Base-by-base conservation (phyloP, 2,888 invertebrate species). In the Syrista parreyssii region DNA sequence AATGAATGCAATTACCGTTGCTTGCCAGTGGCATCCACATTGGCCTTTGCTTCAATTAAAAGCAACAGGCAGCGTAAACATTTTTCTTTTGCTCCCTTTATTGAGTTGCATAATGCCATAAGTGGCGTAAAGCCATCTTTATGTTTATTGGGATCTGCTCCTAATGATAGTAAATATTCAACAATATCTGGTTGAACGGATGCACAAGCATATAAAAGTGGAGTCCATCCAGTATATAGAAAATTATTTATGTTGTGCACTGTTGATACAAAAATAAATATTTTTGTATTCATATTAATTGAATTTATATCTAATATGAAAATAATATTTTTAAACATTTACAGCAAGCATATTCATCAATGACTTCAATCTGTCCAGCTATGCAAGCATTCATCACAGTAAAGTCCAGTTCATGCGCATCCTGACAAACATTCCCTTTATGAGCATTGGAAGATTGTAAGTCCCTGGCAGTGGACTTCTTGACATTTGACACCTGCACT, bases 41-140 rank as follows among this genome's bases (percentile, higher is more conserved):
- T 89, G 69, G 93, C 93, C 4, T 92, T 92, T 73, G 92, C 92
- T 72, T 93, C 89, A 73, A 95, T 88, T 33, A 95, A 92, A 76
- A 91, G 86, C 71, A 90, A 87, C 33, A 94, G 92, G 79, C 94
- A 93, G 80, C 91, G 90, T 75, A 92, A 90, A 75, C 93, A 90
- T 4, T 89, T 85, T 55, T 90, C 90, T 68, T 91, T 87, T n/a
- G 92, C 91, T 75, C 90, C 89, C 80, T 89, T 91, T n/a, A 91
- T 91, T 80, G 93, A 93, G 83, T 91, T 92, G 84, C 94, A 94
- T n/a, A 93, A 92, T 80, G 93, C 93, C 94, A 95, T 95, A 76
- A 95, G 88, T 34, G 94, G 93, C 68, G 94, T 94, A 76, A 92
- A 92, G n/a, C 93, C 93, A 90, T 94, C 95, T 83, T 87, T 87